phyloP scores from a whole-genome alignment of 1,140 invertebrate species.

The Drosophila cardini region DNA sequence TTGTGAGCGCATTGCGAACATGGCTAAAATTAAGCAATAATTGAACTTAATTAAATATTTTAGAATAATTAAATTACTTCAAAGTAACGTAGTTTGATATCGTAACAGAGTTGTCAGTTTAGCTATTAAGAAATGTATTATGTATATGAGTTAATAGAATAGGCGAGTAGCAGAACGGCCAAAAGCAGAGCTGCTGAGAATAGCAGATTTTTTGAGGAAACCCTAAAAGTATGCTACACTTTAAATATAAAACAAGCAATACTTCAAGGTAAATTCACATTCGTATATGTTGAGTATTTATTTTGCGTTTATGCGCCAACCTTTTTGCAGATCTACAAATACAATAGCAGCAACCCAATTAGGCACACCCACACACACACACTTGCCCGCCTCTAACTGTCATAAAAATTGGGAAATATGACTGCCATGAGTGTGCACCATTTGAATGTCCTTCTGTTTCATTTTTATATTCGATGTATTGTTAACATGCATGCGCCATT shows the following conservation, averaged over 20 bases:
- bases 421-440: conserved; percentile 59
- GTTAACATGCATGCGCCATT: conserved; percentile 49
- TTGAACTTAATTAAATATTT: conserved; percentile 5
- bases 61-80: conserved; percentile 1
- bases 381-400: conserved; percentile 45
- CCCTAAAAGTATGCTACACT: conserved; percentile 3
- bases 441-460: conserved; percentile 45
- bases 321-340: conserved; percentile 17
- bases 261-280: not conserved
- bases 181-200: no score
- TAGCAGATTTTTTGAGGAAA: no score
- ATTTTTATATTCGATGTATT: conserved; percentile 34
- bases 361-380: not conserved
- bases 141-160: no score
- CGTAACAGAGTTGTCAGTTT: no score
- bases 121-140: no score
- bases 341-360: conserved; percentile 16
- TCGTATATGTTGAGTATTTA: conserved; percentile 1
- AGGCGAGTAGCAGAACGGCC: no score
- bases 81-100: not conserved
- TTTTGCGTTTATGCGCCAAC: conserved; percentile 21
- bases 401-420: conserved; percentile 77
- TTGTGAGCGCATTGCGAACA: not conserved
- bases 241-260: not conserved
- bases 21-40: not conserved